These are phyloP conservation scores for Spea bombifrons DNA, from an alignment of 2,113 vertebrate genomes.

Conservation along the genomic window DNA sequence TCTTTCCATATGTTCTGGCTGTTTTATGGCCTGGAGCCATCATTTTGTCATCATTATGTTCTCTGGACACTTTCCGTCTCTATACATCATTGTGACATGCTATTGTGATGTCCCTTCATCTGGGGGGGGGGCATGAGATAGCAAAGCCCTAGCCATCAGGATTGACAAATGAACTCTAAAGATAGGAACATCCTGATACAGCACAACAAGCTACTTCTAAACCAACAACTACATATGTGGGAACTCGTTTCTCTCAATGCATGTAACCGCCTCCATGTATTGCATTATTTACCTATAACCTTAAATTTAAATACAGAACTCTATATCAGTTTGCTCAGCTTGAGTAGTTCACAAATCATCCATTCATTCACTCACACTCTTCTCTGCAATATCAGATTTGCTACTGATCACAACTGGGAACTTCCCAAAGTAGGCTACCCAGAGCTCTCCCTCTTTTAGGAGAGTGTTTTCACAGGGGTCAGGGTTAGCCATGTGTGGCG, in stretches of 20 bases:
- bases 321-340: no score
- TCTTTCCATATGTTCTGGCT: conserved; percentile 12
- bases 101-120: conserved; percentile 30
- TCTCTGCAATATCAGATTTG: no score
- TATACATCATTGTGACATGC: conserved; percentile 41
- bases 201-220: neutral
- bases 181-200: conserved; percentile 13
- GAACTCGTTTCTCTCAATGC: neutral
- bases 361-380: no score
- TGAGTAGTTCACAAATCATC: no score
- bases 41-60: conserved; percentile 43
- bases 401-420: no score
- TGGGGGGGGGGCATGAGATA: conserved; percentile 16
- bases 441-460: no score
- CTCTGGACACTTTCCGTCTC: conserved; percentile 31
- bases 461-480: no score
- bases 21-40: conserved; percentile 30
- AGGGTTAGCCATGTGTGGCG: no score
- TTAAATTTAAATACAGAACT: no score
- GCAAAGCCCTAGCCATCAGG: conserved; percentile 18
- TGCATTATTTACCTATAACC: no score
- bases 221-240: neutral
- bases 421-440: no score
- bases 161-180: conserved; percentile 31
- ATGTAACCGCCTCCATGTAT: no score